A percentile compares a stretch with the other conserved stretches of the same genome.
These are phyloP conservation scores for Coenonympha glycerion DNA, from an alignment of 2,888 invertebrate species.

Conservation along the genomic window DNA sequence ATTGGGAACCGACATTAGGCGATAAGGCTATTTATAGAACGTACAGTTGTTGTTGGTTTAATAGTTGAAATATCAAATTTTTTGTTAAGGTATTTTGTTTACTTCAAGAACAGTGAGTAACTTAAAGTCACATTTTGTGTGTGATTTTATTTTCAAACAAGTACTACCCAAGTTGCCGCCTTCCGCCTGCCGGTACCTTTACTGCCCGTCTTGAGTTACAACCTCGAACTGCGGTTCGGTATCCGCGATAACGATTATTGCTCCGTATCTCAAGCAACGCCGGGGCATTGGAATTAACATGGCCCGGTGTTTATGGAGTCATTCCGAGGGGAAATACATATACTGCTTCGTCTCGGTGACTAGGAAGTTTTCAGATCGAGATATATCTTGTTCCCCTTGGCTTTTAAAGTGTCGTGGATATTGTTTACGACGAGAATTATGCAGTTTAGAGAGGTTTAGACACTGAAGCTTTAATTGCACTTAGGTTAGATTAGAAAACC, in stretches of 20 bases:
- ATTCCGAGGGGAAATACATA: slow-evolving; percentile 24
- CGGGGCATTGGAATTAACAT: slow-evolving; percentile 26
- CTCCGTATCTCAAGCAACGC: slow-evolving; percentile 35
- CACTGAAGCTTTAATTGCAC: no score
- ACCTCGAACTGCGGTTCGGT: slow-evolving; percentile 25
- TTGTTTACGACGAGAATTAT: slow-evolving; percentile 10
- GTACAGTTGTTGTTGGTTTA: no score
- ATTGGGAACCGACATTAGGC: no score
- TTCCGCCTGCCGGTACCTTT: slow-evolving; percentile 11
- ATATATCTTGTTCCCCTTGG: slow-evolving; percentile 16
- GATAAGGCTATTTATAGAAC: no score
- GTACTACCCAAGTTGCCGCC: slow-evolving; percentile 4
- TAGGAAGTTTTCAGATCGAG: slow-evolving; percentile 10
- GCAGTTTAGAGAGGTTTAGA: background rate
- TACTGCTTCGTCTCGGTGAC: slow-evolving; percentile 17
- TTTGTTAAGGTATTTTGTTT: no score
- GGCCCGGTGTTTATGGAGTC: slow-evolving; percentile 18
- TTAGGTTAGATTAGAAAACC: no score
- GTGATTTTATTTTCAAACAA: background rate
- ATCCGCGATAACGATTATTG: slow-evolving; percentile 40
- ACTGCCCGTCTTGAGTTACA: slow-evolving; percentile 15
- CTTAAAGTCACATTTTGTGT: background rate
- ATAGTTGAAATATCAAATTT: no score
- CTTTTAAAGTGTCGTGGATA: slow-evolving; percentile 16
- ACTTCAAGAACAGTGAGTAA: background rate